Evolutionary conservation across 2,797 vertebrate species (phyloP), one percentile per base, ranked within the genome.

Genomic region (Caiman crocodilus): DNA sequence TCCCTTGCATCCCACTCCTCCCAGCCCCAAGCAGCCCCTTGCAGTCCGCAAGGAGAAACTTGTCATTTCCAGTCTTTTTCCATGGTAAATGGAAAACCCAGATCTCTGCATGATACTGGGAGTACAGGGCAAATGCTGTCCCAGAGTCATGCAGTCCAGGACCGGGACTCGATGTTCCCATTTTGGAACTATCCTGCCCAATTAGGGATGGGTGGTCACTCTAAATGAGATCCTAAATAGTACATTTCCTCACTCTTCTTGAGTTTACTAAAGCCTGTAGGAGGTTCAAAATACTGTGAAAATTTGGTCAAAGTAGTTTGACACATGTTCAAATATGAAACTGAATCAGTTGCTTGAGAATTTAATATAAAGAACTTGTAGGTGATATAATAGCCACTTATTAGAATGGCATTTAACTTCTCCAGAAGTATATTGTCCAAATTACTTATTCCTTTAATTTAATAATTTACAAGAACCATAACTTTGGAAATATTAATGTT

Each of bases 391-490:
- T 23, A 35, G 55, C 4, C 23, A 12, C 89, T 82, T 79, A 69
- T 90, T 87, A 91, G 30, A 58, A 76, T 3, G 87, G 25, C 25
- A 60, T 90, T 92, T 73, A 87, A 90, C 15, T 10, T 73, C 55
- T 80, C 4, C 10, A 42, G 23, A 90, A 95, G 14, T 50, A 79
- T 76, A 80, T 17, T 56, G 35, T 26, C 61, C 64, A 10, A 79
- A 94, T 64, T 12, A 58, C 1, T 71, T 83, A 64, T 5, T 84
- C 35, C 26, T 92, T 92, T n/a, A 85, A 50, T 8, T 23, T 83
- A 7, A 5, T 55, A 88, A 93, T 93, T 92, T 94, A 83, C 56
- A 89, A 79, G 9, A 23, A 13, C 14, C 58, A 71, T 85, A 88
- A 86, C 57, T 79, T 56, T 3, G 12, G 30, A 76, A 76, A 63